Evolutionary conservation across 1,140 invertebrate species (phyloP), one percentile per base, ranked within the genome.

Genomic region (Trachelipus rathkii): DNA sequence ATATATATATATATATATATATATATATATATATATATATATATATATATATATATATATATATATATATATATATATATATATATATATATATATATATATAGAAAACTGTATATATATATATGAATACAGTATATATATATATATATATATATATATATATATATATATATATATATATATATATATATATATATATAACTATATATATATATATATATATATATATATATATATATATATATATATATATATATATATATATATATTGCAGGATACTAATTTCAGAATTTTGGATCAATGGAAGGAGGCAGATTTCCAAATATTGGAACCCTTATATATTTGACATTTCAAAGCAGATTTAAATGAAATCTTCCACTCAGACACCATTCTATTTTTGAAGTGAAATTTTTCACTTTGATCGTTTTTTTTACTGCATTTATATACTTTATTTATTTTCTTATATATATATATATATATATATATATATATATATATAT

Each of bases 11-110:
- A 67, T 67, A 15, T 67, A 15, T 67, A 67, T 67, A 67, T 67
- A 67, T 67, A 67, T 67, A 67, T 67, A 67, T 67, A 67, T 67
- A 67, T 67, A 67, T 67, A 67, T 67, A 67, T 67, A 67, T 67
- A 67, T 67, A 67, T 15, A 67, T 67, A 15, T 67, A 15, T 67
- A 15, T 67, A 15, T 67, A 15, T 67, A 67, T 67, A 67, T 67
- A 67, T 67, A 67, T 67, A 67, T 67, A 67, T 15, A 67, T 67
- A 67, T 67, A 67, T 67, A 67, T 67, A 15, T 67, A 67, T 67
- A 67, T 67, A 67, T 67, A 67, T 67, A 67, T 67, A 67, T 67
- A 67, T 67, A 67, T 67, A 21, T 33, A 33, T 33, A 33, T 33
- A 33, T 33, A 33, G 8, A 21, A 3, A 33, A 3, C 1, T 33